Conservation (phyloP, 2,113 vertebrate species). For the Heloderma charlesbogerti region DNA sequence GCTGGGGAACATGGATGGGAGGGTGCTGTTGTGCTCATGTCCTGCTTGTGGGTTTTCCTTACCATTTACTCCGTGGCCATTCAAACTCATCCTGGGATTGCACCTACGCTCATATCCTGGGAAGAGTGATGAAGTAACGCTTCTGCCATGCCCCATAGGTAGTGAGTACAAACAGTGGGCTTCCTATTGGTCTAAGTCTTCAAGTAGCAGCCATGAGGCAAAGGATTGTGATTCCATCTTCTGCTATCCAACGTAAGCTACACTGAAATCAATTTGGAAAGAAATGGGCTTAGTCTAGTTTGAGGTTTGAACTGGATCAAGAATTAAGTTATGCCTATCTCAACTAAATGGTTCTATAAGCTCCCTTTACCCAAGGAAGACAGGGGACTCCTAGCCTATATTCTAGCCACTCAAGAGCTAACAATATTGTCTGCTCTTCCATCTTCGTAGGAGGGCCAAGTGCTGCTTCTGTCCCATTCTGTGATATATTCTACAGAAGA, state of each 20-base stretch:
- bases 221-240: not conserved
- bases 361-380: not conserved
- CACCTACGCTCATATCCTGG: not conserved
- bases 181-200: not conserved
- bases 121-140: not conserved
- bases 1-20: too few relatives aligned
- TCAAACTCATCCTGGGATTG: not conserved
- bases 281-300: not conserved
- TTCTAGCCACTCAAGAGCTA: not conserved
- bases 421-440: not conserved
- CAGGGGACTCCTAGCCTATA: not conserved
- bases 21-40: too few relatives aligned
- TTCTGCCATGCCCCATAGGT: not conserved
- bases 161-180: not conserved
- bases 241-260: not conserved
- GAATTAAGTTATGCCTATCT: not conserved
- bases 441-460: not conserved
- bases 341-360: not conserved
- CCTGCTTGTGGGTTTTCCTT: not conserved
- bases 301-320: not conserved
- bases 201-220: not conserved
- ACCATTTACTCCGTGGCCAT: not conserved
- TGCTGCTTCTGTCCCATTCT: not conserved
- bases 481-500: not conserved
- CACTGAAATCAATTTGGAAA: not conserved